A percentile compares a stretch with the other conserved stretches of the same genome.
Conservation (phyloP, 2,113 vertebrate species). For the Orthonyx spaldingii region DNA sequence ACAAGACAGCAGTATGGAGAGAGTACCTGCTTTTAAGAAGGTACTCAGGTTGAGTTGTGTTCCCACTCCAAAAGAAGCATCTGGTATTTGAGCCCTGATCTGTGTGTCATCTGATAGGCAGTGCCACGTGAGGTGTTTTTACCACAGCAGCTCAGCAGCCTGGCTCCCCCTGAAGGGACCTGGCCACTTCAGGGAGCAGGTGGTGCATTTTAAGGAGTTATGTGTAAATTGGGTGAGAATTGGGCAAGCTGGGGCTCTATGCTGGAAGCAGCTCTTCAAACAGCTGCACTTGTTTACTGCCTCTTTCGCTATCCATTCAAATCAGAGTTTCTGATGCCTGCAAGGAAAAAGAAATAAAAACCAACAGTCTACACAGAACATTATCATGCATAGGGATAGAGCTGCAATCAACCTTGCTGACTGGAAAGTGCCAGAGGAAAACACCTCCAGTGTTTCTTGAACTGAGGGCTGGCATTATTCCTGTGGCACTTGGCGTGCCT, state of each 20-base stretch:
- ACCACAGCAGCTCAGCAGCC: not conserved
- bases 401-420: constrained; percentile 4
- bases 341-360: not conserved
- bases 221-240: not conserved
- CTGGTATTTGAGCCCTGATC: not conserved
- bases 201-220: not conserved
- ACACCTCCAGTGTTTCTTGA: not conserved
- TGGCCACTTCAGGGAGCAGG: not conserved
- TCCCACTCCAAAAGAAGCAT: not conserved
- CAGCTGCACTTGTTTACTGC: not conserved
- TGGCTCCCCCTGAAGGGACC: not conserved
- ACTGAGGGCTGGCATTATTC: not conserved
- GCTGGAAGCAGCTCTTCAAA: not conserved
- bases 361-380: not conserved
- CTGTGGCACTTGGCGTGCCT: not conserved
- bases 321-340: constrained; percentile 10
- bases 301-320: not conserved
- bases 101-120: not conserved
- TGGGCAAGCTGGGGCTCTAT: not conserved
- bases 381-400: not conserved
- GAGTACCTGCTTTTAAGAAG: not conserved
- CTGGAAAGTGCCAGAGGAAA: not conserved
- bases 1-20: not conserved
- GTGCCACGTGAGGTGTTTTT: not conserved
- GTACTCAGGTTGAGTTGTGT: not conserved